Evolutionary conservation across 2,888 invertebrate genomes (phyloP), one percentile per base, ranked within the genome.

Genomic region (Drosophila acutilabella): DNA sequence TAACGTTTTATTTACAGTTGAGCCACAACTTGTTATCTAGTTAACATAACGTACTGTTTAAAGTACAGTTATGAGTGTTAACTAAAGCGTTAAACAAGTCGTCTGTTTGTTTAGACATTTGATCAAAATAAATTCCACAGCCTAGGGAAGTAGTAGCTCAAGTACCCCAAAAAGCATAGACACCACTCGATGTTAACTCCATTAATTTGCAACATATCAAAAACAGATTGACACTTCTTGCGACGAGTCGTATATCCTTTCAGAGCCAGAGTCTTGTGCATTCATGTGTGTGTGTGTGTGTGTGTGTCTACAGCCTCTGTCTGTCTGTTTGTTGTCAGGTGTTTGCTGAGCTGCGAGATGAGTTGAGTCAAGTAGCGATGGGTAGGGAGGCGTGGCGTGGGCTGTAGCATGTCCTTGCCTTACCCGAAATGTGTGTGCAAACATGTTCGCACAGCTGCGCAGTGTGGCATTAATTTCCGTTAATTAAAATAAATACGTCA

Each of bases 401-500:
- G 5, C 7, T 4, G 40, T 26, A 42, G 38, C 44, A 38, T 50
- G 48, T 50, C 18, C 41, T 52, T 23, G 23, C 23, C 41, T 18
- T 13, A 48, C 59, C 69, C 69, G 69, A 80, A 79, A 71, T 81
- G 65, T 73, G 65, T 73, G 65, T 84, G 83, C 85, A 80, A 85
- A 76, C 78, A 84, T 81, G 78, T 78, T 77, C 88, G 74, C 79
- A 72, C 73, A 76, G 74, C 77, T 79, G 80, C 85, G 81, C 84
- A 76, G 74, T 74, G 69, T 87, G 87, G 87, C 89, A 87, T 88
- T 86, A 86, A 86, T 86, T 86, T 86, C 87, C 85, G 89, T 88
- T 86, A 86, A 86, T 86, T 86, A 86, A 86, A 86, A 86, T 86
- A 87, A 86, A 88, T 86, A 81, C 84, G 87, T 86, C 85, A 88